Percentiles rank a stretch among this genome's conserved stretches.
Conservation (phyloP, 1,140 invertebrate species). For the Geopemphigus sp. region DNA sequence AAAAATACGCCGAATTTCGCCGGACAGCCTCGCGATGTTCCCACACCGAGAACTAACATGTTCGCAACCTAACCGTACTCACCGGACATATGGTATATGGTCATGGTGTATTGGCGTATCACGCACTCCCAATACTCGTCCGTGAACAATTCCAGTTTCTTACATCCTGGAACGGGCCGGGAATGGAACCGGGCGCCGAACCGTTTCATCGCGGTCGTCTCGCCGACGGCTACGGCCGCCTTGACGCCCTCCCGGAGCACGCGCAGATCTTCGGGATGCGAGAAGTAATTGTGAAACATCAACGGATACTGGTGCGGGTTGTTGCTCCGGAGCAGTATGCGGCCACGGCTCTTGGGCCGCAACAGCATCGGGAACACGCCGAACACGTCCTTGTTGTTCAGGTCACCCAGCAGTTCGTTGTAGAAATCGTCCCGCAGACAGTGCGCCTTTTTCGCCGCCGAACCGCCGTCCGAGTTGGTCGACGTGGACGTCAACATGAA, state of each 20-base stretch:
- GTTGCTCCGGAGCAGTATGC: slow-evolving; percentile 69
- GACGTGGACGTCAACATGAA: slow-evolving; percentile 83
- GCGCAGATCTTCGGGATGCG: slow-evolving; percentile 74
- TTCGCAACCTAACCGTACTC: background rate
- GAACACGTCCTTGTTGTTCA: slow-evolving; percentile 72
- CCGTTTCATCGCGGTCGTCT: slow-evolving; percentile 58
- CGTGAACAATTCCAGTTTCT: slow-evolving; percentile 62
- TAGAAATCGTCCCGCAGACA: slow-evolving; percentile 77
- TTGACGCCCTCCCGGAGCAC: slow-evolving; percentile 82
- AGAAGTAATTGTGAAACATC: slow-evolving; percentile 85
- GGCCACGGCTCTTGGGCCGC: slow-evolving; percentile 79
- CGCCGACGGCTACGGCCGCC: slow-evolving; percentile 73
- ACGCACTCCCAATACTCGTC: slow-evolving; percentile 54
- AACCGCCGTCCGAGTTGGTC: slow-evolving; percentile 71
- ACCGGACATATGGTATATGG: slow-evolving; percentile 82
- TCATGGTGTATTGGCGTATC: slow-evolving; percentile 72
- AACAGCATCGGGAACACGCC: slow-evolving; percentile 83
- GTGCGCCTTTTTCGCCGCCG: slow-evolving; percentile 70
- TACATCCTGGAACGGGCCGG: slow-evolving; percentile 74
- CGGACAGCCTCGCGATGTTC: background rate
- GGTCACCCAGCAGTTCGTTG: slow-evolving; percentile 67
- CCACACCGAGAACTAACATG: too few species aligned
- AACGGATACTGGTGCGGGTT: slow-evolving; percentile 83
- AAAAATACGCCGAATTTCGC: too few species aligned
- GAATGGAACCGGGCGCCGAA: slow-evolving; percentile 74